A percentile compares a stretch with the other conserved stretches of the same genome.
phyloP scores from a whole-genome alignment of 2,797 vertebrate species.

The Apogon talboti region DNA sequence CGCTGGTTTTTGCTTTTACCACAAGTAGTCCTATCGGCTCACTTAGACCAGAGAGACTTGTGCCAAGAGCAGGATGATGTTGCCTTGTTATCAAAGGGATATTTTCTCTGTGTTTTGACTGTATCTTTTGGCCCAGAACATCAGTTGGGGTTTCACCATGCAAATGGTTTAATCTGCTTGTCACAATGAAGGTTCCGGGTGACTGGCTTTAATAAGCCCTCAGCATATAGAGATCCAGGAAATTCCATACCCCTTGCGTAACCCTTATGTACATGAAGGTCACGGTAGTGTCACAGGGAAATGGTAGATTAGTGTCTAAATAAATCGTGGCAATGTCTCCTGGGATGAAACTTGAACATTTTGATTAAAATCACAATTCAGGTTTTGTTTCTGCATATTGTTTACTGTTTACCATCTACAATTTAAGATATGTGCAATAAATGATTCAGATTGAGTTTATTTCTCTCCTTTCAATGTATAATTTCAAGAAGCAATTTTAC shows the following conservation, averaged over 20 bases:
- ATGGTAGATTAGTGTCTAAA: conserved; percentile 63
- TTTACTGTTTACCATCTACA: not conserved
- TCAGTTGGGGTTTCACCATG: conserved; percentile 68
- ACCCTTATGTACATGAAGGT: conserved; percentile 74
- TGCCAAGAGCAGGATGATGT: conserved; percentile 42
- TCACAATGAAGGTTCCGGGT: conserved; percentile 80
- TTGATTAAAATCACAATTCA: conserved; percentile 47
- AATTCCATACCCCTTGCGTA: conserved; percentile 69
- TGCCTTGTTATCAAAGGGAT: conserved; percentile 60
- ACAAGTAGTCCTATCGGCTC: conserved; percentile 38
- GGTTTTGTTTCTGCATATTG: conserved; percentile 12
- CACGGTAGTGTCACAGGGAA: conserved; percentile 67
- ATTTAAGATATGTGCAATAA: not conserved
- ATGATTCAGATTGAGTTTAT: not conserved
- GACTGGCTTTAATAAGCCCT: conserved; percentile 79
- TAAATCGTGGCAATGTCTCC: conserved; percentile 52
- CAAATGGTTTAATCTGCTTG: conserved; percentile 81
- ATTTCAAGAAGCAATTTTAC: too few species aligned
- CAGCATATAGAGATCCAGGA: conserved; percentile 75
- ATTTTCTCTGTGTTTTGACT: conserved; percentile 73
- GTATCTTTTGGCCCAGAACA: conserved; percentile 71
- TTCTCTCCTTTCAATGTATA: too few species aligned
- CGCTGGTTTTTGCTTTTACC: conserved; percentile 46
- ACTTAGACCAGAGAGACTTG: conserved; percentile 31
- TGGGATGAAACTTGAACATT: conserved; percentile 43